A percentile compares a stretch with the other conserved stretches of the same genome.
Evolutionary conservation across 2,113 vertebrate species (phyloP).

Genomic region (Eidolon helvum): DNA sequence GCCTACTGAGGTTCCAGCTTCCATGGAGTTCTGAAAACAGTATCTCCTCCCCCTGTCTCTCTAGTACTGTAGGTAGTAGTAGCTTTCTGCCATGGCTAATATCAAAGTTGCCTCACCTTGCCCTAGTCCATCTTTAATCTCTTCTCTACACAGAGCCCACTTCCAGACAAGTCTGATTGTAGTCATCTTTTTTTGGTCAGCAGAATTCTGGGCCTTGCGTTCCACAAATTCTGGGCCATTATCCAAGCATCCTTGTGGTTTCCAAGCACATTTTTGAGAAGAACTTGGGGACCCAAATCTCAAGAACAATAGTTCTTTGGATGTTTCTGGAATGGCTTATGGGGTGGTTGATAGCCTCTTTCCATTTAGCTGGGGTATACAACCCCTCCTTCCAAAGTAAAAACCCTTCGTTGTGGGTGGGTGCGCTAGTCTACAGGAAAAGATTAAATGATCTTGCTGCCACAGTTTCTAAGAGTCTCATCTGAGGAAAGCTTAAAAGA

Average conservation of each 20-base stretch:
- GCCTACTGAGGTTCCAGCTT: not conserved
- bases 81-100: not conserved
- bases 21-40: not conserved
- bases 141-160: not conserved
- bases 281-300: not conserved
- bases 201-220: not conserved
- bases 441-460: not conserved
- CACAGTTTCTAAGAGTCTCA: not conserved
- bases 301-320: constrained; percentile 41
- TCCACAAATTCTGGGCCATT: constrained; percentile 65
- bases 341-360: not conserved
- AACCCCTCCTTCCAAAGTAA: not conserved
- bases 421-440: not conserved
- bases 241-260: constrained; percentile 52
- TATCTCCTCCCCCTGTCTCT: not conserved
- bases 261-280: constrained; percentile 62
- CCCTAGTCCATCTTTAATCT: not conserved
- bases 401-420: not conserved
- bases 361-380: not conserved
- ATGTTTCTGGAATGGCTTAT: not conserved
- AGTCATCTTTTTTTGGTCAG: constrained; percentile 20
- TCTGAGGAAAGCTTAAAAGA: not conserved
- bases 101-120: not conserved
- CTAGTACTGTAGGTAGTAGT: not conserved
- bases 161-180: not conserved